Conservation (phyloP, 37 sponge, comb jelly and placozoan genomes). For the Geodia barretti region DNA sequence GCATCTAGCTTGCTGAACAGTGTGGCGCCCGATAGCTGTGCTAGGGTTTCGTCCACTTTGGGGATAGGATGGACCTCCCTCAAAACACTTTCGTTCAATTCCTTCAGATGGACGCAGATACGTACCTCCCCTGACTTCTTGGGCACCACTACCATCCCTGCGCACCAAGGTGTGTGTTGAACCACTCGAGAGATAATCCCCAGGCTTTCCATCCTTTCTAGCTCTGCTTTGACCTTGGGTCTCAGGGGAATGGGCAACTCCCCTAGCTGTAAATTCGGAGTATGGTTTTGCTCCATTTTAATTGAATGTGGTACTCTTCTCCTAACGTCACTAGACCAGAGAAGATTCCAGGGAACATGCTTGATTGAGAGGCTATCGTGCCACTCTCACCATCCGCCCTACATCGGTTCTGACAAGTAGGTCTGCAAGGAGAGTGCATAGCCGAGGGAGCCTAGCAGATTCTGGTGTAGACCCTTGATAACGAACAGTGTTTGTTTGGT, state of each 20-base stretch:
- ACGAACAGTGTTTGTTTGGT: constrained; percentile 23
- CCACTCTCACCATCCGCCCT: neutral
- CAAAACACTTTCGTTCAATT: constrained; percentile 18
- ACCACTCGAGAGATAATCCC: constrained; percentile 35
- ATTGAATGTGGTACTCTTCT: constrained; percentile 24
- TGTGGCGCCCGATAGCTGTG: neutral
- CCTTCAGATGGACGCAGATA: no score
- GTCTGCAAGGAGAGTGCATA: no score
- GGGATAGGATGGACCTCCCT: constrained; percentile 23
- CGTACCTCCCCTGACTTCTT: constrained; percentile 38
- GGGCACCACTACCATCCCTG: no score
- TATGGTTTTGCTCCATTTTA: constrained; percentile 37
- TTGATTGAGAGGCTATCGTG: neutral
- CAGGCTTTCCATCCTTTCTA: constrained; percentile 37
- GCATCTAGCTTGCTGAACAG: constrained; percentile 39
- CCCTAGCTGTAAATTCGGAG: constrained; percentile 27
- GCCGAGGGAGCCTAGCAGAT: constrained; percentile 53
- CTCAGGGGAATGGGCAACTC: constrained; percentile 23
- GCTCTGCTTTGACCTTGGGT: constrained; percentile 26
- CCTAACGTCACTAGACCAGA: constrained; percentile 45
- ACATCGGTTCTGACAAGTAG: constrained; percentile 24
- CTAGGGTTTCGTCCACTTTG: constrained; percentile 21
- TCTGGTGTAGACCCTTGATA: constrained; percentile 23
- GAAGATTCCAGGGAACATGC: constrained; percentile 36
- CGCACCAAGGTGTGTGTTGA: constrained; percentile 51